Evolutionary conservation across 2,113 vertebrate species (phyloP).

Genomic region (Hepsetus odoe): DNA sequence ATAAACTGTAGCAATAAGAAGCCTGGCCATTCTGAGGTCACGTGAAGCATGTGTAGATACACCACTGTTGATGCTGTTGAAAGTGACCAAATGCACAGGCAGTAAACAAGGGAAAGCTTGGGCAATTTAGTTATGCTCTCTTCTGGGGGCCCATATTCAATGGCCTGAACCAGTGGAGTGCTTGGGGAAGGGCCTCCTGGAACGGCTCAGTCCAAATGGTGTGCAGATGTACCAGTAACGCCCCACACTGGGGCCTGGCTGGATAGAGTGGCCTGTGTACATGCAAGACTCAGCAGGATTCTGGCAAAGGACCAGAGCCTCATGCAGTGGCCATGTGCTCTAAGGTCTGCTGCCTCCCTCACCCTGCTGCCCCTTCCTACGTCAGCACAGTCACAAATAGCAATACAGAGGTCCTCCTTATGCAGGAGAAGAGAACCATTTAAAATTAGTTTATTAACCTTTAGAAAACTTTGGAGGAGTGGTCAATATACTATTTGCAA

Average conservation of each 20-base stretch:
- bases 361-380: slow-evolving; percentile 41
- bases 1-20: slow-evolving; percentile 16
- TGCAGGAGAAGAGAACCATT: not conserved
- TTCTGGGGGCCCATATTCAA: slow-evolving; percentile 16
- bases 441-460: not conserved
- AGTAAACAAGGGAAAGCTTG: not conserved
- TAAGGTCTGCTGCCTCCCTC: slow-evolving; percentile 47
- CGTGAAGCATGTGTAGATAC: not conserved
- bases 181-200: slow-evolving; percentile 11
- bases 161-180: slow-evolving; percentile 7
- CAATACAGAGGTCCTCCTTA: slow-evolving; percentile 46
- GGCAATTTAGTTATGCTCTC: not conserved
- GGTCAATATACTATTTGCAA: not conserved
- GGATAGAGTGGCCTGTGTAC: slow-evolving; percentile 33
- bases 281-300: slow-evolving; percentile 11
- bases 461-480: not conserved
- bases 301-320: slow-evolving; percentile 40
- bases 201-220: slow-evolving; percentile 31
- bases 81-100: not conserved
- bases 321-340: slow-evolving; percentile 55
- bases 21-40: not conserved
- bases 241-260: slow-evolving; percentile 30
- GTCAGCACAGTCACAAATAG: slow-evolving; percentile 52
- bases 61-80: not conserved
- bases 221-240: slow-evolving; percentile 45